Evolutionary conservation across 2,888 invertebrate species (phyloP), one percentile per base, ranked within the genome.

Genomic region (Nasonia oneida): DNA sequence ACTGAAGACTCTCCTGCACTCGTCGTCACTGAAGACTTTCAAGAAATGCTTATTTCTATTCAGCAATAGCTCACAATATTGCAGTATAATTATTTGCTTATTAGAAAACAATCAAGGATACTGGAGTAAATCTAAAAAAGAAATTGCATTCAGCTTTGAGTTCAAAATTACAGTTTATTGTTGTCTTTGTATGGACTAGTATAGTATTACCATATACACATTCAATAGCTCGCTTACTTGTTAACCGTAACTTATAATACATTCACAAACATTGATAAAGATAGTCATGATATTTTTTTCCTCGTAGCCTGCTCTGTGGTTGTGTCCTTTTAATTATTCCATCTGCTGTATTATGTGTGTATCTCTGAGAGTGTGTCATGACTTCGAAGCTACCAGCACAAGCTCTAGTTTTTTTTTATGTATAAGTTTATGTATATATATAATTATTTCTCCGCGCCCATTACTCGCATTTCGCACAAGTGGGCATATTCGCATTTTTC

Each of bases 141-240:
- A 74, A 81, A 57, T 61, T 14, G 33, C 29, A 8, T 18, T 50
- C 5, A 33, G 12, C 14, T 50, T 87, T 86, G 84, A 87, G 74
- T 93, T 93, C 92, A 93, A 93, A 93, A 93, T 93, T 93, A 93
- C 92, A 93, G 92, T 93, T 93, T 93, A 93, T 93, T 93, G 91
- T 93, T 91, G 93, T 92, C 91, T 93, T 92, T 93, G 90, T 93
- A 91, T 92, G 93, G 93, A 93, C 93, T 93, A 93, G 92, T 93
- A 92, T 93, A 92, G 90, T 92, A 91, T 92, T 92, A 93, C 92
- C 92, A 93, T 93, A 90, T 93, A 93, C 93, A 93, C 93, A 93
- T 93, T 93, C 92, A 93, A 91, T 93, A 93, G 92, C 92, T 93
- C 92, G 92, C 92, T 93, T 92, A 92, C 90, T 93, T 93, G 91